A percentile compares a stretch with the other conserved stretches of the same genome.
phyloP scores from a whole-genome alignment of 2,888 invertebrate species.

The Drosophila parthenogenetica region DNA sequence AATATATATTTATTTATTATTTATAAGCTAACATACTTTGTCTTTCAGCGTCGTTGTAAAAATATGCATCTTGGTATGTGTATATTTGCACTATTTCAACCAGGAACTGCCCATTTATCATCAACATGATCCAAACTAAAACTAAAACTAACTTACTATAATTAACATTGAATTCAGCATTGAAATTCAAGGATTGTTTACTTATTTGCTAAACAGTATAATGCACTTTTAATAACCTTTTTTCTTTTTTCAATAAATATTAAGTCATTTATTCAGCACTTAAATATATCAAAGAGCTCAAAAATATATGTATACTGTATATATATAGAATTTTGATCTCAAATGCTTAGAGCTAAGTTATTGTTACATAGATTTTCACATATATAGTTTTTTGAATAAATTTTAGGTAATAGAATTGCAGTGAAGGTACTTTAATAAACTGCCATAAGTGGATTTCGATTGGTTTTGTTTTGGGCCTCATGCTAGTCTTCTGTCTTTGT shows the following conservation, averaged over 20 bases:
- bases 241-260: constrained; percentile 32
- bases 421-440: constrained; percentile 49
- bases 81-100: constrained; percentile 78
- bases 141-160: constrained; percentile 21
- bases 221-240: constrained; percentile 37
- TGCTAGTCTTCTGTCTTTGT: constrained; percentile 45
- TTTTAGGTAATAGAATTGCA: constrained; percentile 33
- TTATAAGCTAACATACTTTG: constrained; percentile 34
- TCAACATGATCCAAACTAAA: background rate
- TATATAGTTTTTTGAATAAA: constrained; percentile 19
- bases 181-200: background rate
- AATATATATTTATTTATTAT: constrained; percentile 4
- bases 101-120: constrained; percentile 72
- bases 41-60: constrained; percentile 39
- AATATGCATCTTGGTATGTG: constrained; percentile 50
- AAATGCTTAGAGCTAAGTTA: constrained; percentile 18
- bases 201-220: constrained; percentile 18
- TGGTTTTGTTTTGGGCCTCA: constrained; percentile 4
- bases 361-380: constrained; percentile 27
- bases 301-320: constrained; percentile 10
- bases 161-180: background rate
- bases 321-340: constrained; percentile 6
- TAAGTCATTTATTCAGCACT: constrained; percentile 4
- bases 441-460: constrained; percentile 4
- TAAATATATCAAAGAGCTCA: constrained; percentile 11